A percentile compares a stretch with the other conserved stretches of the same genome.
These are phyloP conservation scores for Cephalotes varians DNA, from an alignment of 2,888 invertebrate species.

Conservation along the genomic window DNA sequence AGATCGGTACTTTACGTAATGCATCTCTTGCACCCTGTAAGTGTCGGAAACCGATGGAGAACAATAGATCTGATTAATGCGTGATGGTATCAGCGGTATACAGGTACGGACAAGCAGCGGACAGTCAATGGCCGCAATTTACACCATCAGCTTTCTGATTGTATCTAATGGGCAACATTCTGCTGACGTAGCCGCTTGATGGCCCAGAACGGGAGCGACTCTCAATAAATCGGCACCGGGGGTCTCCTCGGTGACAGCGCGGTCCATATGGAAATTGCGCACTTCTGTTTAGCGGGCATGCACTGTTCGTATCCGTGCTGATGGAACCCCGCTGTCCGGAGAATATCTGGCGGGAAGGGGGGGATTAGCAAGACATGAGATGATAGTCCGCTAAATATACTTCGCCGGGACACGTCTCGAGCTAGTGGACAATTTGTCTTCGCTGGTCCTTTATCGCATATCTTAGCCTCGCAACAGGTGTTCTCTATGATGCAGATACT, in stretches of 20 bases:
- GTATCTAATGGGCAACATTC: slow-evolving; percentile 42
- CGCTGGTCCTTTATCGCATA: slow-evolving; percentile 24
- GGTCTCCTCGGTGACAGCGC: background rate
- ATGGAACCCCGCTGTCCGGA: background rate
- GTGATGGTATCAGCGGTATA: slow-evolving; percentile 18
- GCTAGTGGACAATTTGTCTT: slow-evolving; percentile 37
- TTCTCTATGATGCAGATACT: slow-evolving; percentile 24
- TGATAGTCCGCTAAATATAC: slow-evolving; percentile 16
- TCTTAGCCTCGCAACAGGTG: slow-evolving; percentile 36
- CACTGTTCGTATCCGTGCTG: background rate
- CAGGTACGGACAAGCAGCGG: background rate
- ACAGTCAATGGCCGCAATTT: slow-evolving; percentile 51
- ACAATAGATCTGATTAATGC: slow-evolving; percentile 50
- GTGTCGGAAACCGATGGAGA: background rate
- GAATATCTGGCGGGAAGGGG: background rate
- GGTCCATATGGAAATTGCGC: slow-evolving; percentile 29
- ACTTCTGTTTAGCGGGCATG: background rate
- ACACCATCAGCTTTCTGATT: slow-evolving; percentile 53
- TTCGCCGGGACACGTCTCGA: background rate
- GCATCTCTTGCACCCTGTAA: background rate
- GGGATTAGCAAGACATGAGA: slow-evolving; percentile 24
- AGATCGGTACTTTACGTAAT: background rate
- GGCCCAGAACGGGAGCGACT: slow-evolving; percentile 5
- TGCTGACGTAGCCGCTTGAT: slow-evolving; percentile 30
- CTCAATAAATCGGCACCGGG: slow-evolving; percentile 19